Evolutionary conservation across 1,140 invertebrate genomes (phyloP).

Genomic region (Mesaphorura yosii): DNA sequence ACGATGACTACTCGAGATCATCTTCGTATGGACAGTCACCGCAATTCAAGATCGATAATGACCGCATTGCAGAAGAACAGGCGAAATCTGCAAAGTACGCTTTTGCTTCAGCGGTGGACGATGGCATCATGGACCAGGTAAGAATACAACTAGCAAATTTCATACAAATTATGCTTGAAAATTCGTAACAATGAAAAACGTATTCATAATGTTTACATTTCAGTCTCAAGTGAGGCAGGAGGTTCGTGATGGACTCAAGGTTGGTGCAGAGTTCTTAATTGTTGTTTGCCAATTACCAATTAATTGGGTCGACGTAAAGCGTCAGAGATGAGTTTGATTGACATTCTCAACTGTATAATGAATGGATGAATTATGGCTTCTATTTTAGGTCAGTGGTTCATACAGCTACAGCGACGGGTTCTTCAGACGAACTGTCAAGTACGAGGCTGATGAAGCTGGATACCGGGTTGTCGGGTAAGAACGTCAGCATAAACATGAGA

Average conservation of each 20-base stretch:
- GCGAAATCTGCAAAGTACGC: constrained; percentile 38
- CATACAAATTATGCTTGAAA: too few species aligned
- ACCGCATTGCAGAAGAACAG: constrained; percentile 27
- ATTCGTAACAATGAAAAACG: too few species aligned
- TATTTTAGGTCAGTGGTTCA: constrained; percentile 35
- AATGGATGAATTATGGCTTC: too few species aligned
- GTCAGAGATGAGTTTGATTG: not conserved
- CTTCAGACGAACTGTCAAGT: constrained; percentile 41
- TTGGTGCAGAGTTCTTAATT: not conserved
- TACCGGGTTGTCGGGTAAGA: constrained; percentile 45
- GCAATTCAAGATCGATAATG: constrained; percentile 10
- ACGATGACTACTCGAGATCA: too few species aligned
- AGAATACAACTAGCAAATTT: too few species aligned
- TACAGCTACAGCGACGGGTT: constrained; percentile 49
- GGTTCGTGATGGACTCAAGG: constrained; percentile 40
- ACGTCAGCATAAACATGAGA: too few species aligned
- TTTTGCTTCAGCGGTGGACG: constrained; percentile 40
- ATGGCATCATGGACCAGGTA: constrained; percentile 45
- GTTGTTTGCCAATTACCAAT: too few species aligned
- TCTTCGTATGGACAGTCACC: constrained; percentile 34
- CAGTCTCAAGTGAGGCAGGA: constrained; percentile 40
- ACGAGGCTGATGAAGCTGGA: constrained; percentile 47
- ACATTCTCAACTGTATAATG: not conserved
- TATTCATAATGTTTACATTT: too few species aligned
- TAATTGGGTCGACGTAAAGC: too few species aligned